Evolutionary conservation across 1,140 invertebrate genomes (phyloP).

Genomic region (Apis florea): DNA sequence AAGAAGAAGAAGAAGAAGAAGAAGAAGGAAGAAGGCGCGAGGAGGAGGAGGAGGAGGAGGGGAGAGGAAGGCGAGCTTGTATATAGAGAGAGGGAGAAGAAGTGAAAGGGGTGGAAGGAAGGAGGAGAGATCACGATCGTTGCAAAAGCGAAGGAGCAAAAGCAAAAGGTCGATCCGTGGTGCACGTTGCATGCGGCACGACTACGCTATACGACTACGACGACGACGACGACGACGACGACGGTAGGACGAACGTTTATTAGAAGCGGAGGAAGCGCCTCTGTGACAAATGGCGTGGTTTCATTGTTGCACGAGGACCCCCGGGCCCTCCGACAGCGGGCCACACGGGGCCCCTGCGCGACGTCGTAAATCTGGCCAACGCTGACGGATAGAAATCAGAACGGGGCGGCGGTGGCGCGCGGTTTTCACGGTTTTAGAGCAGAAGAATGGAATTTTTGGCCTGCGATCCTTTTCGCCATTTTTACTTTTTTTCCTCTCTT

Average conservation of each 20-base stretch:
- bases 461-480: too few species aligned
- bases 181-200: constrained; percentile 57
- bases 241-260: constrained; percentile 68
- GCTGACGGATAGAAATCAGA: constrained; percentile 72
- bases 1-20: not conserved
- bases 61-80: too few species aligned
- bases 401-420: constrained; percentile 49
- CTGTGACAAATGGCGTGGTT: constrained; percentile 73
- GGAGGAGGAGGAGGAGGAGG: too few species aligned
- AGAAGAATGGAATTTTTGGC: constrained; percentile 42
- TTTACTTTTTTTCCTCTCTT: too few species aligned
- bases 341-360: constrained; percentile 50
- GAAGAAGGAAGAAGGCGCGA: too few species aligned
- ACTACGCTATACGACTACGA: too few species aligned
- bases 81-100: too few species aligned
- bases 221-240: too few species aligned
- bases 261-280: constrained; percentile 72
- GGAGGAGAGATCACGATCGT: constrained; percentile 66
- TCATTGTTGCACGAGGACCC: constrained; percentile 69
- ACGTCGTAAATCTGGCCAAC: constrained; percentile 70
- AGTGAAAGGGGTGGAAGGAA: constrained; percentile 29
- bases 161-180: constrained; percentile 69
- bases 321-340: constrained; percentile 55
- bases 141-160: constrained; percentile 35
- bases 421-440: constrained; percentile 49